Evolutionary conservation across 2,797 vertebrate genomes (phyloP), one percentile per base, ranked within the genome.

Genomic region (Gambelia wislizenii): DNA sequence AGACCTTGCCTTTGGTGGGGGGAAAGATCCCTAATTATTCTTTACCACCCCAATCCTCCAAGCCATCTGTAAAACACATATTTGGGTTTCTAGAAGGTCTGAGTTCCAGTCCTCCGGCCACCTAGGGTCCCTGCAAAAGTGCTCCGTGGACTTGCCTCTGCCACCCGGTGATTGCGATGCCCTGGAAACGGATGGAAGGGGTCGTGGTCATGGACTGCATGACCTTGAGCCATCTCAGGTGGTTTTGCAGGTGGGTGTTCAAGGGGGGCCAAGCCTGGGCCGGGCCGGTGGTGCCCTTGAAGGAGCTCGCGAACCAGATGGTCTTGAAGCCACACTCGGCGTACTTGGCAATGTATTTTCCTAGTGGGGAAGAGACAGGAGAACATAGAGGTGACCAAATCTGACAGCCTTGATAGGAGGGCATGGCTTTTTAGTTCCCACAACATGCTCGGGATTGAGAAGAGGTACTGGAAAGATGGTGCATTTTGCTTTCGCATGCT

Each of bases 241-340:
- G 97, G 95, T 98, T 98, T 2, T 96, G 92, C 83, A 97, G 92
- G 95, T 98, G 97, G 76, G 90, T 79, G 81, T 88, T 72, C 0
- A 98, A 84, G 0, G 97, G 97, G 4, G 97, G 96, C 97, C 96
- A 97, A 33, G 64, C 89, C 92, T 97, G 97, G 0, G 95, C 92
- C 0, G 95, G 93, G 4, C 93, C 96, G 0, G 97, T 96, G 18
- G 97, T 96, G 79, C 97, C 97, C 93, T 98, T 98, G 94, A 98
- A 98, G 80, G 97, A 96, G 0, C 97, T 98, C 54, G 97, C 97
- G 0, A 98, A 98, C 97, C 97, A 97, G 56, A 97, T 92, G 0
- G 86, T 89, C 16, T 83, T 61, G 33, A 98, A 98, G 75, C 97
- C 97, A 0, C 96, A 96, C 47, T 96, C 92, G 0, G 94, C 86